A percentile compares a stretch with the other conserved stretches of the same genome.
These are phyloP conservation scores for Sphaerophoria taeniata DNA, from an alignment of 2,888 invertebrate species.

Conservation along the genomic window DNA sequence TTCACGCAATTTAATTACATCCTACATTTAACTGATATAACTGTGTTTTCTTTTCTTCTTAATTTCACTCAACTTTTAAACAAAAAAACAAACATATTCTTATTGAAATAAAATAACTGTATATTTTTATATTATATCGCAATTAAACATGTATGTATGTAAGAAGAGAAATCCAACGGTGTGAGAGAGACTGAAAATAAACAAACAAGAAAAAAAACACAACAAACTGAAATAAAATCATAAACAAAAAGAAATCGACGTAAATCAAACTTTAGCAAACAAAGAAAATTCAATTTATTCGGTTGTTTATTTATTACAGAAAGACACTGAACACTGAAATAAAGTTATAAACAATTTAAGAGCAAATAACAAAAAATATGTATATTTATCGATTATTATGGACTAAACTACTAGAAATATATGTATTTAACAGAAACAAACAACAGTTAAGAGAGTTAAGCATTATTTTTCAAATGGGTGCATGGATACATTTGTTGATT, in stretches of 20 bases:
- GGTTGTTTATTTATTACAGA: slow-evolving; percentile 23
- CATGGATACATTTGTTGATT: slow-evolving; percentile 52
- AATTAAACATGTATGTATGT: slow-evolving; percentile 55
- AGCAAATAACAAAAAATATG: slow-evolving; percentile 17
- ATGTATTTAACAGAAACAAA: slow-evolving; percentile 1
- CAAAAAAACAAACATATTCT: slow-evolving; percentile 30
- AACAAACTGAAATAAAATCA: slow-evolving; percentile 47
- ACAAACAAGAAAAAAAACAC: slow-evolving; percentile 17
- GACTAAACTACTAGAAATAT: slow-evolving; percentile 51
- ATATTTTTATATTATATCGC: slow-evolving; percentile 71
- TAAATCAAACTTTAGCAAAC: slow-evolving; percentile 59
- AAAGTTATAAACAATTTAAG: slow-evolving; percentile 36
- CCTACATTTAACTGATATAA: slow-evolving; percentile 11
- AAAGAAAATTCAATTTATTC: slow-evolving; percentile 23
- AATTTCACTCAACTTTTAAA: slow-evolving; percentile 39
- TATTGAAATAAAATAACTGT: slow-evolving; percentile 62
- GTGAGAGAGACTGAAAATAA: slow-evolving; percentile 73
- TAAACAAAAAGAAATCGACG: slow-evolving; percentile 55
- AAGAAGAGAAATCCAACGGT: slow-evolving; percentile 48
- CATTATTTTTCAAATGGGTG: slow-evolving; percentile 58
- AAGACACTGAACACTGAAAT: slow-evolving; percentile 30
- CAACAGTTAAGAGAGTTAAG: slow-evolving; percentile 11
- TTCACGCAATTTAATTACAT: slow-evolving; percentile 32
- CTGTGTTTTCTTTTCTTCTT: slow-evolving; percentile 13
- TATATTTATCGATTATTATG: slow-evolving; percentile 50